A percentile compares a stretch with the other conserved stretches of the same genome.
Conservation (phyloP, 2,888 invertebrate genomes). For the Melieria crassipennis region DNA sequence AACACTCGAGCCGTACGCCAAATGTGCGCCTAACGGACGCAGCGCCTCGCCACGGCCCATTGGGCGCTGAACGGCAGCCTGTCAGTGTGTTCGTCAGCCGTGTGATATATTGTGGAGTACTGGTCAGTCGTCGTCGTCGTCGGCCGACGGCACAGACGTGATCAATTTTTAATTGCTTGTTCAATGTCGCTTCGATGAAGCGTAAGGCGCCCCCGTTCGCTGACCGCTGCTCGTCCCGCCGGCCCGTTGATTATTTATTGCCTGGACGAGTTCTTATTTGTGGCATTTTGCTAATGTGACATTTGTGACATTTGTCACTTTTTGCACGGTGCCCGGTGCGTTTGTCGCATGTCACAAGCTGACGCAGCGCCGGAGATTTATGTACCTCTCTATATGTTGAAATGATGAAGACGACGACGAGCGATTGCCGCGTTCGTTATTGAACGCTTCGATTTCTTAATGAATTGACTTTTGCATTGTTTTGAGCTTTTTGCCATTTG, state of each 20-base stretch:
- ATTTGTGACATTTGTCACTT: constrained; percentile 29
- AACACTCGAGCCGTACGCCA: background rate
- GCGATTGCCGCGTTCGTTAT: no score
- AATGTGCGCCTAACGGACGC: background rate
- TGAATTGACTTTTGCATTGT: constrained; percentile 19
- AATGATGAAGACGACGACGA: no score
- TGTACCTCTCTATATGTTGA: no score
- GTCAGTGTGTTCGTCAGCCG: background rate
- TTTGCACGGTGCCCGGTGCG: constrained; percentile 21
- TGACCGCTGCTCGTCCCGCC: no score
- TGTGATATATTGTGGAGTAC: constrained; percentile 32
- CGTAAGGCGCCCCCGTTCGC: no score
- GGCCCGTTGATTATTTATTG: no score
- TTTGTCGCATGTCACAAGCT: constrained; percentile 23
- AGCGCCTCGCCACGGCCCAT: constrained; percentile 7
- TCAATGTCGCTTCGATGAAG: constrained; percentile 10
- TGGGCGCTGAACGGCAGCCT: constrained; percentile 24
- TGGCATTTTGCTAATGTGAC: constrained; percentile 20
- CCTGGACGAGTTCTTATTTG: no score
- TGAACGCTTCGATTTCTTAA: constrained; percentile 8
- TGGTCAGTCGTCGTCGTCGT: background rate
- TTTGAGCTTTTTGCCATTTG: constrained; percentile 8
- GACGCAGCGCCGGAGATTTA: background rate
- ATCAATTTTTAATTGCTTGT: constrained; percentile 63
- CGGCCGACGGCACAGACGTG: constrained; percentile 50